Evolutionary conservation across 2,113 vertebrate species (phyloP), one percentile per base, ranked within the genome.

Genomic region (Xenopus borealis): DNA sequence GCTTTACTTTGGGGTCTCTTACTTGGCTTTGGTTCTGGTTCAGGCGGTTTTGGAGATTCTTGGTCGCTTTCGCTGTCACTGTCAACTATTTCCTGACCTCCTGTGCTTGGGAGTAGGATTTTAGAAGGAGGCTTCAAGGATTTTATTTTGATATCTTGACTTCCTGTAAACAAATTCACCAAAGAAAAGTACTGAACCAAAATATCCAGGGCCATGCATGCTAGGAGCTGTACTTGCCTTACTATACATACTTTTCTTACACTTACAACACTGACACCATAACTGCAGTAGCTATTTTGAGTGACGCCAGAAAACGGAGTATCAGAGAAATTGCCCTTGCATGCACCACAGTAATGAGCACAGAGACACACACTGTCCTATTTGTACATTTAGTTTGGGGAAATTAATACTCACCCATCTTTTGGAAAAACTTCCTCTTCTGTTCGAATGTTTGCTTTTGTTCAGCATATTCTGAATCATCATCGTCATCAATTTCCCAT

Each of bases 361-460:
- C 23, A 27, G 23, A 27, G 23, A 1, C 23, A 27, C 33, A 40
- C 33, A 40, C 33, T 40, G 33, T 1, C 33, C 33, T 1, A 40
- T 40, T 40, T 7, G 3, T 40, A 7, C 8, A 50, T 10, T 50
- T 50, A 16, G 47, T 16, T 50, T 50, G 7, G 10, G 12, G 3
- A 13, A 1, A 3, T 50, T 50, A n/a, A 19, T 0, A 40, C 94
- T 93, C 69, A 98, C 97, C 93, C 61, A 94, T 91, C 69, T 79
- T 94, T 85, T 95, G 94, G 85, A 99, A 99, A 82, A 89, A 98
- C 0, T 91, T 73, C 7, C 78, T 91, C 83, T 96, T 99, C 46
- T 96, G 88, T 79, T 85, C 85, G 80, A 99, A 96, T 23, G 89
- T 88, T 67, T 89, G 84, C 0, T 33, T 82, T 12, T 86, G 69